Percentiles rank a stretch among this genome's conserved stretches.
These are phyloP conservation scores for Amazona ochrocephala DNA, from an alignment of 2,797 vertebrate genomes.

Conservation along the genomic window DNA sequence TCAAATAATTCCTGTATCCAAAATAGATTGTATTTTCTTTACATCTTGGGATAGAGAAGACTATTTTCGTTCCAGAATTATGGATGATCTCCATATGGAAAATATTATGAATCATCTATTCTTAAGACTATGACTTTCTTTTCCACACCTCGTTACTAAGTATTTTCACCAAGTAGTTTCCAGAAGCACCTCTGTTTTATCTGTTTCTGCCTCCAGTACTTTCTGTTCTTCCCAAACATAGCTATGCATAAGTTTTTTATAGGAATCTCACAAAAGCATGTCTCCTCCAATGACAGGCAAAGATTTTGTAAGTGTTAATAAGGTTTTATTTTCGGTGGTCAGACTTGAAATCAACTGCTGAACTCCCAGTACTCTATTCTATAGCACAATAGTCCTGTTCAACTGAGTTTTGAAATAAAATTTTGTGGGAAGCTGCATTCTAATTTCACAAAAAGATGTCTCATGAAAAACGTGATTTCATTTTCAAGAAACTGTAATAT, in stretches of 20 bases:
- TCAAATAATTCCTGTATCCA: neutral
- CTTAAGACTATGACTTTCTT: neutral
- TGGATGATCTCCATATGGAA: neutral
- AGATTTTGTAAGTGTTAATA: neutral
- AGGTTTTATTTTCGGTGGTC: neutral
- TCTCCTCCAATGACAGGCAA: neutral
- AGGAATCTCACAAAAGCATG: neutral
- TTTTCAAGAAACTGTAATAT: neutral
- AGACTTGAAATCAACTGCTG: neutral
- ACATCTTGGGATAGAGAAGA: neutral
- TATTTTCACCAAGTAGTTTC: neutral
- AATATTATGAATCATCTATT: neutral
- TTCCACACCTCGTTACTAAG: neutral
- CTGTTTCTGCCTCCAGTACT: neutral
- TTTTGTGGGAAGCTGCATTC: neutral
- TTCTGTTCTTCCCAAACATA: neutral
- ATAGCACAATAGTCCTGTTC: neutral
- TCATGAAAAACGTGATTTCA: neutral
- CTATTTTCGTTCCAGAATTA: neutral
- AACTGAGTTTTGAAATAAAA: neutral
- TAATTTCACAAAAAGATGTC: neutral
- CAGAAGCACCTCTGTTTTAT: neutral
- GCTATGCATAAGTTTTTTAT: neutral
- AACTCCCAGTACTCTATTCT: neutral
- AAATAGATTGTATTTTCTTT: neutral